Base-by-base conservation (phyloP, 2,797 vertebrate genomes). In the Peromyscus aztecus region DNA sequence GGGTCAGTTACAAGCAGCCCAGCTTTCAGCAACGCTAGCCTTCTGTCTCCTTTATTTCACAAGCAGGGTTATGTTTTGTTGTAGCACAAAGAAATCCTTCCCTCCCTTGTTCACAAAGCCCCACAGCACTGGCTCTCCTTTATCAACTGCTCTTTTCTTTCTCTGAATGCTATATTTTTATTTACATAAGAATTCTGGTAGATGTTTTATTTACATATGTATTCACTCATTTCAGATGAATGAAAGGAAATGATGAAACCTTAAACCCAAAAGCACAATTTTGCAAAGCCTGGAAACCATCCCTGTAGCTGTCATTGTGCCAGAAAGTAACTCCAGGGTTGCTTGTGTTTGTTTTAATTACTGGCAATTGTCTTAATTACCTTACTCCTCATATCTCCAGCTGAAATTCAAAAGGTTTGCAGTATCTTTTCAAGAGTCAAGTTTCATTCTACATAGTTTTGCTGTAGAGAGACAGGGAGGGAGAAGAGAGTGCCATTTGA, bases 101-200 rank as follows among this genome's bases (percentile, higher is more conserved):
- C 97, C 96, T 98, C 94, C 96, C 97, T 98, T 98, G 95, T 96
- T 97, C 97, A 97, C 98, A 98, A 98, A 98, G 98, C 95, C 97
- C 93, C 92, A 89, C 85, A 97, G 96, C 95, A 86, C 96, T 95
- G 96, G 95, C 97, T 96, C 57, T 97, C 94, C 97, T 98, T 98
- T 97, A 98, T 98, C 97, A 98, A 84, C 98, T 98, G 98, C 98
- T 98, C 98, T 98, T 98, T 99, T 98, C 98, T 98, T 98, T 97
- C 89, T 89, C 98, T 96, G 97, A 96, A 92, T 91, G 81, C 6
- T 81, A 94, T 98, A 98, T 98, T 98, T 98, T 98, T 98, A 98
- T 98, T 98, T 98, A 97, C 98, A 98, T 98, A 98, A 98, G 97
- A 98, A 98, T 98, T 96, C 95, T 91, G 92, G 71, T 91, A 97